Conservation (phyloP, 1,140 invertebrate species). For the Cylas formicarius region DNA sequence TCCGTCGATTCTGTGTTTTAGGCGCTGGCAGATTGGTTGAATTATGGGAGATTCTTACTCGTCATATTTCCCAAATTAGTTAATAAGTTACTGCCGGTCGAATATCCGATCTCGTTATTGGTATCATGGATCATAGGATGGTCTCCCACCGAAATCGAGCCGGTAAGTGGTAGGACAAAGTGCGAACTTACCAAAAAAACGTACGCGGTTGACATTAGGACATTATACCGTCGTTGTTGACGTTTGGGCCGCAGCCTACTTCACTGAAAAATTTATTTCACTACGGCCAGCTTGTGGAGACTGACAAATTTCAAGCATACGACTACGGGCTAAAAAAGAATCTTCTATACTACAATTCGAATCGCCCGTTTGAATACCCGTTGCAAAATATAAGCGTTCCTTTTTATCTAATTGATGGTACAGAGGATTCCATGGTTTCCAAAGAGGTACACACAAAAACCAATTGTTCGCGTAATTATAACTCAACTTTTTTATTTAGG, state of each 20-base stretch:
- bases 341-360: slow-evolving; percentile 5
- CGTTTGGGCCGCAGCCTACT: neutral
- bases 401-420: slow-evolving; percentile 3
- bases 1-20: too few relatives aligned
- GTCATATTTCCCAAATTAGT: too few relatives aligned
- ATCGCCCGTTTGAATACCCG: slow-evolving; percentile 9
- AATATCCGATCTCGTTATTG: too few relatives aligned
- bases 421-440: slow-evolving; percentile 1
- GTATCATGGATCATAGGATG: too few relatives aligned
- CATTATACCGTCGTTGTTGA: slow-evolving; percentile 1
- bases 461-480: neutral
- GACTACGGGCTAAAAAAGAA: slow-evolving; percentile 14
- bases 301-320: slow-evolving; percentile 6
- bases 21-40: too few relatives aligned
- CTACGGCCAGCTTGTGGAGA: slow-evolving; percentile 6
- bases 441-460: neutral
- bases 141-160: too few relatives aligned
- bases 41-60: too few relatives aligned
- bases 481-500: slow-evolving; percentile 2
- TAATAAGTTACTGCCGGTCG: too few relatives aligned
- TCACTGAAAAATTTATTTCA: slow-evolving; percentile 1
- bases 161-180: too few relatives aligned
- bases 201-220: too few relatives aligned
- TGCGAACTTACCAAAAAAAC: too few relatives aligned
- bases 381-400: slow-evolving; percentile 10